Evolutionary conservation across 2,797 vertebrate genomes (phyloP), one percentile per base, ranked within the genome.

Genomic region (Esox lucius): DNA sequence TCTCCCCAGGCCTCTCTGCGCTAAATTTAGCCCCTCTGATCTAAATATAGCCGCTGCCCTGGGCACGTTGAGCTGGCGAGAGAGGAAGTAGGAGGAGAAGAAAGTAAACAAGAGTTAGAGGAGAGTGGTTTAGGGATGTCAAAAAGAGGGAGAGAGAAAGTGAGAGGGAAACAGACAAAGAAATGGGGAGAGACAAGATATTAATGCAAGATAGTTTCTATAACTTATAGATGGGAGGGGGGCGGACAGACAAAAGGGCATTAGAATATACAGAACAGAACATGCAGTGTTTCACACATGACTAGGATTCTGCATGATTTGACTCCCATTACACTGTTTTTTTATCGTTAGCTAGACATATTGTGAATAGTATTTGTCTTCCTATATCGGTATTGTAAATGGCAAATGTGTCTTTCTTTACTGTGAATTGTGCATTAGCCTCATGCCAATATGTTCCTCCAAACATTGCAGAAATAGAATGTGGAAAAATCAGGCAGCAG

Each of bases 21-120:
- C 89, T 89, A 89, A 89, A 91, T 83, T 87, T 87, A 90, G 86
- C 89, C 84, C 69, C 80, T 76, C 78, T 70, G 86, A 85, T 89
- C 89, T 90, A 91, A 88, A 90, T 88, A 91, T 91, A 91, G 51
- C 81, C 83, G 74, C 4, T 33, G 71, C 73, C 85, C 85, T 79
- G 86, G 86, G 87, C 80, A 77, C 73, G 31, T 51, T 79, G 78
- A 77, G 80, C 75, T 75, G 78, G 79, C 88, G 81, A 80, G 22
- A 22, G 22, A 76, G 78, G 70, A 64, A 51, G 35, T 68, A 35
- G 76, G 49, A 5, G 64, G 65, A 77, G 83, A 59, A 31, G 28
- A 39, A 19, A 51, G 26, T 12, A 46, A 46, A 26, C 11, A 26
- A 39, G 53, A n/a, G 19, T 9, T 19, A 2, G 66, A 53, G 49